Evolutionary conservation across 2,888 invertebrate genomes (phyloP), one percentile per base, ranked within the genome.

Genomic region (Rhamnusium bicolor): DNA sequence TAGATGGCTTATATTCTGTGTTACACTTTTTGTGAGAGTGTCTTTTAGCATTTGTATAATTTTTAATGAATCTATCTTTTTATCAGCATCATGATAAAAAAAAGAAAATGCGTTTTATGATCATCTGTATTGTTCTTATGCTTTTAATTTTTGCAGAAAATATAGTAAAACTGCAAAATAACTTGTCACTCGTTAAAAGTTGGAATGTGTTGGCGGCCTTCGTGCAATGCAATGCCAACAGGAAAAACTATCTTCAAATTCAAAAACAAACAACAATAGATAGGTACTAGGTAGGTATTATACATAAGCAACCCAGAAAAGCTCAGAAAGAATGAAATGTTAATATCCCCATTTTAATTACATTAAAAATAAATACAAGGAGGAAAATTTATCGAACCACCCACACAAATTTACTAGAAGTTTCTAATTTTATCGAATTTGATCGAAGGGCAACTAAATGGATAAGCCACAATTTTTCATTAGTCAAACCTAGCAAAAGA

Each of bases 191-290:
- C 62, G n/a, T 46, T 47, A 61, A n/a, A 16, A 12, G 16, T 54
- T 27, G 24, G 49, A 63, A 51, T 63, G 16, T 63, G 24, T 63
- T 63, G 63, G 63, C 49, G 49, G 8, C 46, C 19, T 19, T 19
- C 24, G 12, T 24, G 12, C 47, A 47, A 19, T n/a, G n/a, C 62
- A 62, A 62, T 46, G 46, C 62, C 62, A 21, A 21, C 46, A 24
- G 21, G n/a, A 46, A 61, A 16, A 18, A 40, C n/a, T 12, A 21
- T 47, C 16, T 16, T 16, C 14, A 14, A 40, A 19, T 40, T 21
- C 24, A 4, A 61, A 61, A 61, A 61, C 61, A 61, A 46, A 61
- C n/a, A 61, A 47, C 24, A 54, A 18, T 54, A 46, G 24, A 54
- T 67, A 27, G 49, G 27, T 51, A 51, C 3, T 27, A 66, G n/a